A percentile compares a stretch with the other conserved stretches of the same genome.
Evolutionary conservation across 2,888 invertebrate genomes (phyloP).

Genomic region (Elmis aenea): DNA sequence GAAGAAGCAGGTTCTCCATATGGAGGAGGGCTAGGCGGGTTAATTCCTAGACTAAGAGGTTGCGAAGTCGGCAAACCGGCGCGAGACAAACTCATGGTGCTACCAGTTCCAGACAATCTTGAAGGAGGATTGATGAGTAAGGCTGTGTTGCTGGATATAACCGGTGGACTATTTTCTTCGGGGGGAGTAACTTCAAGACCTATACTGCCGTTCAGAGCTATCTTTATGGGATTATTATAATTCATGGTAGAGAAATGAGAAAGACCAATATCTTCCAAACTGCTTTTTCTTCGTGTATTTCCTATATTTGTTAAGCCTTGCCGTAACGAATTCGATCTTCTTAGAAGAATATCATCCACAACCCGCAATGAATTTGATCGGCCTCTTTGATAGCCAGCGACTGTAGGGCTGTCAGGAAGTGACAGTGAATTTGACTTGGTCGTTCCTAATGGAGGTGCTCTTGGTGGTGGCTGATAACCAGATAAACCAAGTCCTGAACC

Average conservation of each 20-base stretch:
- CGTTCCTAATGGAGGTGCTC: constrained; percentile 73
- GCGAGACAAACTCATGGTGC: constrained; percentile 40
- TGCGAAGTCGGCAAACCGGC: constrained; percentile 34
- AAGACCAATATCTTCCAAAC: constrained; percentile 79
- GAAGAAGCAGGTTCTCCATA: constrained; percentile 36
- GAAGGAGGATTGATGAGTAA: constrained; percentile 48
- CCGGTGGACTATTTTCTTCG: constrained; percentile 53
- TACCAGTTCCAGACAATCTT: constrained; percentile 37
- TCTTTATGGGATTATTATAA: constrained; percentile 73
- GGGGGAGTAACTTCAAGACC: constrained; percentile 67
- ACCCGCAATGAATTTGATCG: constrained; percentile 79
- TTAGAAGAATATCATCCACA: constrained; percentile 76
- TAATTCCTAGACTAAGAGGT: constrained; percentile 36
- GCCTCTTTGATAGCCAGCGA: constrained; percentile 71
- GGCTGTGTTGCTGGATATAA: constrained; percentile 52
- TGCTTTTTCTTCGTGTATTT: constrained; percentile 66
- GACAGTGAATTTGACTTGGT: constrained; percentile 87
- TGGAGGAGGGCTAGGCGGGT: constrained; percentile 31
- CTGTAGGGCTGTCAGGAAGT: constrained; percentile 82
- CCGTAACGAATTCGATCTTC: constrained; percentile 78
- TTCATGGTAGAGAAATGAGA: constrained; percentile 72
- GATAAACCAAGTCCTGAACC: constrained; percentile 63
- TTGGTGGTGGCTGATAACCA: constrained; percentile 59
- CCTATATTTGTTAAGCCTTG: constrained; percentile 71
- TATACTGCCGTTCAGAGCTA: constrained; percentile 80